A percentile compares a stretch with the other conserved stretches of the same genome.
phyloP scores from a whole-genome alignment of 2,888 invertebrate species.

The Dasypogon diadema region DNA sequence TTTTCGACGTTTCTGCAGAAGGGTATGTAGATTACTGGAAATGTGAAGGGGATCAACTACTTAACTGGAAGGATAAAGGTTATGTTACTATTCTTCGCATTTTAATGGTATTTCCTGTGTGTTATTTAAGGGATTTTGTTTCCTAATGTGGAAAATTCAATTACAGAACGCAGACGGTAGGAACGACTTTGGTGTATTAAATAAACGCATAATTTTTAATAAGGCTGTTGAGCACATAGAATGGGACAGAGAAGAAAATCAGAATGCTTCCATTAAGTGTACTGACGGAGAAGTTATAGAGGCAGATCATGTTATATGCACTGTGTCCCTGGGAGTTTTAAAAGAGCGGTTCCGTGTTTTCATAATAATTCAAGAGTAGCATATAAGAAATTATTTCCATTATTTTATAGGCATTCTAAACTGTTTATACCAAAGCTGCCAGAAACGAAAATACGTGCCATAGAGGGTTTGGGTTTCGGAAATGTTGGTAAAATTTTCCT shows the following conservation, averaged over 20 bases:
- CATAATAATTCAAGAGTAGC: too few relatives aligned
- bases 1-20: slow-evolving; percentile 77
- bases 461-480: slow-evolving; percentile 73
- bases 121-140: background rate
- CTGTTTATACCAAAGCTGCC: slow-evolving; percentile 71
- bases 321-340: slow-evolving; percentile 74
- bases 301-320: slow-evolving; percentile 75
- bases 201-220: slow-evolving; percentile 63
- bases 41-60: slow-evolving; percentile 77
- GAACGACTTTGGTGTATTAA: slow-evolving; percentile 60
- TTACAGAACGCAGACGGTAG: slow-evolving; percentile 53
- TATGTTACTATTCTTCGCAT: slow-evolving; percentile 77
- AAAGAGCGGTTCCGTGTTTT: slow-evolving; percentile 67
- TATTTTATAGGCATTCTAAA: slow-evolving; percentile 58
- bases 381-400: background rate
- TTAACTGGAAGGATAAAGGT: slow-evolving; percentile 82
- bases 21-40: slow-evolving; percentile 75
- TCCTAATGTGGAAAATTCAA: slow-evolving; percentile 37
- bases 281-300: slow-evolving; percentile 67
- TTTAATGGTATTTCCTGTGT: slow-evolving; percentile 72
- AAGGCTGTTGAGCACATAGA: slow-evolving; percentile 61
- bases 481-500: slow-evolving; percentile 75
- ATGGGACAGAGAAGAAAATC: slow-evolving; percentile 63
- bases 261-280: slow-evolving; percentile 61
- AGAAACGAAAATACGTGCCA: slow-evolving; percentile 69